Conservation (phyloP, 1,140 invertebrate genomes). For the Halesus radiatus region DNA sequence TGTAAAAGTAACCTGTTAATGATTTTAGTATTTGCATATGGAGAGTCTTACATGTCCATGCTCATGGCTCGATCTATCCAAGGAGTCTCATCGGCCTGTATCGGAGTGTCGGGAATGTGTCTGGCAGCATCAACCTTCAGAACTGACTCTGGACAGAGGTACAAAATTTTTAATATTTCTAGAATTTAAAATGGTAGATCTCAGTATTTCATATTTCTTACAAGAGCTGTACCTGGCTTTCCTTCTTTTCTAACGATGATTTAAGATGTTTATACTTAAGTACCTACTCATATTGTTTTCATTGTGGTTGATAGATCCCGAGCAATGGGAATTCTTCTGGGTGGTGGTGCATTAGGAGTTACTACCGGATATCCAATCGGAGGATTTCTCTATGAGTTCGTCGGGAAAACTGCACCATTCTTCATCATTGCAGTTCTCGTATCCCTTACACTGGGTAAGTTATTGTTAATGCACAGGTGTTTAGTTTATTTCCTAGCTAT, state of each 20-base stretch:
- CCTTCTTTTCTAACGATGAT: too few relatives aligned
- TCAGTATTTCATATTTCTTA: too few relatives aligned
- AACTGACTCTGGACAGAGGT: conserved; percentile 60
- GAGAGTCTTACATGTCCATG: conserved; percentile 80
- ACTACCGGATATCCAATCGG: conserved; percentile 86
- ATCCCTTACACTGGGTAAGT: conserved; percentile 71
- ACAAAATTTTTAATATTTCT: neutral
- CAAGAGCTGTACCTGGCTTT: too few relatives aligned
- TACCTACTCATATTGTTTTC: too few relatives aligned
- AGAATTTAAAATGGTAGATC: too few relatives aligned
- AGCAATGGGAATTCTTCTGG: conserved; percentile 83
- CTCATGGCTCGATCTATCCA: conserved; percentile 87
- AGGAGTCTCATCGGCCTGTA: conserved; percentile 87
- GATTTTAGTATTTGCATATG: conserved; percentile 85
- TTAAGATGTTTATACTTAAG: too few relatives aligned
- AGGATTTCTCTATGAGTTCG: conserved; percentile 80
- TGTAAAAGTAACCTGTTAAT: too few relatives aligned
- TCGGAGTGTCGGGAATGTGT: conserved; percentile 82
- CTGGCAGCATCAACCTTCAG: conserved; percentile 72
- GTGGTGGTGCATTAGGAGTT: conserved; percentile 85
- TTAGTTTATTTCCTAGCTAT: too few relatives aligned
- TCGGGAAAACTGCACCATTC: conserved; percentile 83
- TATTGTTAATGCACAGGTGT: neutral
- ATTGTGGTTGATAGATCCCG: conserved; percentile 63
- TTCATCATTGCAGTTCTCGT: conserved; percentile 76